Evolutionary conservation across 2,888 invertebrate species (phyloP).

Genomic region (Hydraecia micacea): DNA sequence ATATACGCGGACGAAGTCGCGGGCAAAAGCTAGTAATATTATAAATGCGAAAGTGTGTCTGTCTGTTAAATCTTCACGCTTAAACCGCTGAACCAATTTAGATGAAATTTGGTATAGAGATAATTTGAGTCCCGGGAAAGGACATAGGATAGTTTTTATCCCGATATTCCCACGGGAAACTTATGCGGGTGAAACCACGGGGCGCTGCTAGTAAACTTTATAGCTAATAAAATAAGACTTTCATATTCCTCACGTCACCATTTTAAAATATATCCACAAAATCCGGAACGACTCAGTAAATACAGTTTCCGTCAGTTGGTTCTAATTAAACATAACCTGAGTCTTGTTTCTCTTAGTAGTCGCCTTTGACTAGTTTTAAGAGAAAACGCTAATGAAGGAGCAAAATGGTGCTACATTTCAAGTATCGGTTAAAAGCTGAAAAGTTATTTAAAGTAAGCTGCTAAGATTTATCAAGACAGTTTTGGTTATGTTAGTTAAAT

Average conservation of each 20-base stretch:
- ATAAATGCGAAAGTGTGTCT: too few species aligned
- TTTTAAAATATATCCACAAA: constrained; percentile 15
- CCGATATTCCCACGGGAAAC: too few species aligned
- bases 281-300: constrained; percentile 25
- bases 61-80: too few species aligned
- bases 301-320: constrained; percentile 27
- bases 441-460: constrained; percentile 32
- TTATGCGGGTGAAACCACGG: too few species aligned
- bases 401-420: constrained; percentile 39
- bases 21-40: too few species aligned
- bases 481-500: constrained; percentile 7
- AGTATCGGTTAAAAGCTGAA: constrained; percentile 37
- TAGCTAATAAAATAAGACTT: background rate
- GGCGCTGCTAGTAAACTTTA: background rate
- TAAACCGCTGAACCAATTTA: too few species aligned
- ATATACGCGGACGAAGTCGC: too few species aligned
- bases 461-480: constrained; percentile 11
- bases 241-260: constrained; percentile 15
- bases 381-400: constrained; percentile 56
- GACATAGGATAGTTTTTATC: too few species aligned
- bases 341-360: constrained; percentile 38
- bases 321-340: constrained; percentile 55
- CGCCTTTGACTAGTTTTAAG: constrained; percentile 47
- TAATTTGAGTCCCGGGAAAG: too few species aligned
- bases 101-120: too few species aligned